A percentile compares a stretch with the other conserved stretches of the same genome.
phyloP scores from a whole-genome alignment of 2,888 invertebrate species.

The Plutella xylostella region DNA sequence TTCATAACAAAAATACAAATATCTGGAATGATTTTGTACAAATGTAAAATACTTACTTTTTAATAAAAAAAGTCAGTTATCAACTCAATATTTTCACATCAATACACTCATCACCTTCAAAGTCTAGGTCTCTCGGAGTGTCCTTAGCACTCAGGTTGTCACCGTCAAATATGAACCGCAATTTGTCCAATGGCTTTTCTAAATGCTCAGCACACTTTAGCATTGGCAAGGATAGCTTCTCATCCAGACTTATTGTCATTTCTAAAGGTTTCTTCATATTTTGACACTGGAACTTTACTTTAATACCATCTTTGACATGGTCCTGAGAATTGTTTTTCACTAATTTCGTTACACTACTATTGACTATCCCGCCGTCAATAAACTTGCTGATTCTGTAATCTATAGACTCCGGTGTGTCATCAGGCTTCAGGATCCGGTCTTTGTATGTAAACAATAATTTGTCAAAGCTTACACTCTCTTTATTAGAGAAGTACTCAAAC shows the following conservation, averaged over 20 bases:
- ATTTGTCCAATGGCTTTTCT: slow-evolving; percentile 37
- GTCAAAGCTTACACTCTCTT: slow-evolving; percentile 35
- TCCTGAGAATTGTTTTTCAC: slow-evolving; percentile 9
- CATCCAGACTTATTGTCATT: slow-evolving; percentile 29
- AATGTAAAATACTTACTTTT: no score
- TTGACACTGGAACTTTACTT: slow-evolving; percentile 56
- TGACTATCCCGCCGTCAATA: slow-evolving; percentile 54
- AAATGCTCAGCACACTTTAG: slow-evolving; percentile 55
- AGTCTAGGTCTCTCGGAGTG: slow-evolving; percentile 49
- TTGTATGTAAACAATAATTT: slow-evolving; percentile 50
- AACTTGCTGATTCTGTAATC: slow-evolving; percentile 50
- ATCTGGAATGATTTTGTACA: no score
- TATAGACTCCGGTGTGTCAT: slow-evolving; percentile 53
- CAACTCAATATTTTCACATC: slow-evolving; percentile 51
- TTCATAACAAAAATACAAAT: no score
- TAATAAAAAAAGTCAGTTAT: no score
- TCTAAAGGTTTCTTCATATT: slow-evolving; percentile 46
- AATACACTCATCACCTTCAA: slow-evolving; percentile 68
- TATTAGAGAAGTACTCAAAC: slow-evolving; percentile 43
- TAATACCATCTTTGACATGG: slow-evolving; percentile 27
- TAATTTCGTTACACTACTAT: slow-evolving; percentile 28
- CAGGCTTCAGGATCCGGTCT: slow-evolving; percentile 38
- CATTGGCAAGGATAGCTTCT: slow-evolving; percentile 47
- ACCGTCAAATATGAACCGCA: slow-evolving; percentile 67
- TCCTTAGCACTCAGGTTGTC: slow-evolving; percentile 45